These are phyloP conservation scores for Odontamblyopus lacepedii DNA, from an alignment of 2,797 vertebrate genomes.

Conservation along the genomic window DNA sequence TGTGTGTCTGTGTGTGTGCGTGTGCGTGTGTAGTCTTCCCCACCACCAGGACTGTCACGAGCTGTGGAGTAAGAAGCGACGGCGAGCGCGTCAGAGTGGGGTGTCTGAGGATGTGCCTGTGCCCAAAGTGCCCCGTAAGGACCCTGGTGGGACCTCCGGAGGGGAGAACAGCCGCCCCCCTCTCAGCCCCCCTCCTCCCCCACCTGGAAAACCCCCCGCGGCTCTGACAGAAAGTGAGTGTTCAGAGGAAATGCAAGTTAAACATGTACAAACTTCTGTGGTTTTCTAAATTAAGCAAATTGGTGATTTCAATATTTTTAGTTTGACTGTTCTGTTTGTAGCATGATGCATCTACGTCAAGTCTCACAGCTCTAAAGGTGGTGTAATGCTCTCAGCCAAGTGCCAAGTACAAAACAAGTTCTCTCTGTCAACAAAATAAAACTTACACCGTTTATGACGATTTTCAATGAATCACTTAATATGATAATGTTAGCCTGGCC, in stretches of 20 bases:
- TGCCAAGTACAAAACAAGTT: slow-evolving; percentile 1
- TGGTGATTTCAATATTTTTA: background rate
- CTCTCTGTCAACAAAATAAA: background rate
- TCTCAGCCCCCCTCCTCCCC: slow-evolving; percentile 79
- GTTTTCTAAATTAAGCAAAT: background rate
- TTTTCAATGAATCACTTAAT: background rate
- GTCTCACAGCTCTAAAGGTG: slow-evolving; percentile 12
- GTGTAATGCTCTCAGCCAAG: background rate
- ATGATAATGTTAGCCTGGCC: background rate
- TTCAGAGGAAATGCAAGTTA: slow-evolving; percentile 2
- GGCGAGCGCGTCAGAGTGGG: slow-evolving; percentile 92
- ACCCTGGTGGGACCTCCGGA: slow-evolving; percentile 80
- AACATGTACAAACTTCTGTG: background rate
- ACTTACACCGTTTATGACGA: background rate
- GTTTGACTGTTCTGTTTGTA: slow-evolving; percentile 9
- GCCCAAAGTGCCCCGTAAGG: slow-evolving; percentile 90
- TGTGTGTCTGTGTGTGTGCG: no score
- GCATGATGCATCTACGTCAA: slow-evolving; percentile 7
- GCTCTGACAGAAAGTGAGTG: slow-evolving; percentile 66
- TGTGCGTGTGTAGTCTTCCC: slow-evolving; percentile 81
- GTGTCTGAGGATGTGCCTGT: slow-evolving; percentile 85
- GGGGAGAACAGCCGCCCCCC: slow-evolving; percentile 86
- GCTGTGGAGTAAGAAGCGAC: slow-evolving; percentile 96
- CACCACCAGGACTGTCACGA: slow-evolving; percentile 98
- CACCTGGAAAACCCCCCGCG: slow-evolving; percentile 63